Percentiles rank a stretch among this genome's conserved stretches.
These are phyloP conservation scores for Butorides virescens DNA, from an alignment of 2,113 vertebrate species.

Conservation along the genomic window DNA sequence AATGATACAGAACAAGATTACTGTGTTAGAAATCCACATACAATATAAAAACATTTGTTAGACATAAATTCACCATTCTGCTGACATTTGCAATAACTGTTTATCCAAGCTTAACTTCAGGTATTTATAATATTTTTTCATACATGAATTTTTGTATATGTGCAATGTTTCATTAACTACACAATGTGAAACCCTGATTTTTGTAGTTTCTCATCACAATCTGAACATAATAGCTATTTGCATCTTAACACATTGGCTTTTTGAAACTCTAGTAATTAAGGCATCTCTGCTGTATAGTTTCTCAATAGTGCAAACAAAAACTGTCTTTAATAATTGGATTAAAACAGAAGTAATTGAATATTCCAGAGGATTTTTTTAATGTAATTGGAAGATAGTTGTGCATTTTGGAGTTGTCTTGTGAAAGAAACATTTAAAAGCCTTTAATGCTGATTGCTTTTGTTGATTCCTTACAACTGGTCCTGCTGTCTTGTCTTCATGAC, in stretches of 20 bases:
- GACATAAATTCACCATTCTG: slow-evolving; percentile 71
- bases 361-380: slow-evolving; percentile 38
- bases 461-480: slow-evolving; percentile 60
- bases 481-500: slow-evolving; percentile 44
- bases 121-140: slow-evolving; percentile 56
- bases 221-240: slow-evolving; percentile 57
- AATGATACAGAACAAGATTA: slow-evolving; percentile 73
- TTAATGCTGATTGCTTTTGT: slow-evolving; percentile 60
- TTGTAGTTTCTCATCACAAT: slow-evolving; percentile 54
- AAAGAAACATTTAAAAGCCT: slow-evolving; percentile 67
- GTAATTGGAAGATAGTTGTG: slow-evolving; percentile 68
- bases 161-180: slow-evolving; percentile 65
- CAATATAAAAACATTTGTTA: slow-evolving; percentile 71
- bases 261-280: slow-evolving; percentile 74
- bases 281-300: slow-evolving; percentile 73
- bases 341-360: slow-evolving; percentile 58
- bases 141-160: slow-evolving; percentile 58
- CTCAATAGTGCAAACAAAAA: slow-evolving; percentile 74
- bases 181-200: slow-evolving; percentile 72
- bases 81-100: slow-evolving; percentile 63
- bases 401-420: slow-evolving; percentile 65
- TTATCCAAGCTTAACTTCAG: slow-evolving; percentile 66
- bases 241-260: slow-evolving; percentile 69
- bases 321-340: slow-evolving; percentile 69
- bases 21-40: slow-evolving; percentile 71